Evolutionary conservation across 2,797 vertebrate species (phyloP), one percentile per base, ranked within the genome.

Genomic region (Pagetopsis macropterus): DNA sequence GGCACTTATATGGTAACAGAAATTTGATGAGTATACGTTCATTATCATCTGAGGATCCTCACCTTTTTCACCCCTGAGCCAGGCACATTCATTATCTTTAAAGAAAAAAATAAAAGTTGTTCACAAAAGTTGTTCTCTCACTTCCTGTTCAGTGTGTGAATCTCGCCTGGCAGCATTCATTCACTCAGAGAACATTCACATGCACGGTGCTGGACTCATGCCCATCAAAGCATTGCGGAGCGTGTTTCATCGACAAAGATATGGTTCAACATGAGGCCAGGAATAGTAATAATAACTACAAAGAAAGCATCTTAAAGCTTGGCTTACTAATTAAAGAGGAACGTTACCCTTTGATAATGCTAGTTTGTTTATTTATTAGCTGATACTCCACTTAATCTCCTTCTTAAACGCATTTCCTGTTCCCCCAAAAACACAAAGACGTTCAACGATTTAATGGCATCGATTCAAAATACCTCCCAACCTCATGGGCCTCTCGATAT

Each of bases 131-230:
- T 4, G 12, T 1, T 1, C 5, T 19, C 6, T 17, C 10, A 10
- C 41, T 27, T 27, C 27, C 15, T 51, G 46, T 7, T 9, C 5
- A 13, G 57, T 3, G 15, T 6, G 11, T 19, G 33, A 19, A 69
- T 79, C 52, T 82, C 31, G n/a, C 41, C 58, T 31, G 31, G 40
- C 69, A 62, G 61, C 76, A 82, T 87, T 84, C 68, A 52, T 4
- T 49, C 6, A 10, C 41, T 40, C 49, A 21, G 31, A 37, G 60
- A 61, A 12, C 2, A n/a, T 16, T 13, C 46, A 5, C 8, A 37
- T 0, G 3, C 10, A 51, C n/a, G 41, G 10, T 17, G 61, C 58
- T 15, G 52, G 33, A 41, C 27, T 15, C 16, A 9, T 55, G 49
- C 59, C 58, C 44, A 76, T 64, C 27, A 31, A 61, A 54, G 50